phyloP scores from a whole-genome alignment of 1,140 invertebrate species.

The Drosophila busckii region DNA sequence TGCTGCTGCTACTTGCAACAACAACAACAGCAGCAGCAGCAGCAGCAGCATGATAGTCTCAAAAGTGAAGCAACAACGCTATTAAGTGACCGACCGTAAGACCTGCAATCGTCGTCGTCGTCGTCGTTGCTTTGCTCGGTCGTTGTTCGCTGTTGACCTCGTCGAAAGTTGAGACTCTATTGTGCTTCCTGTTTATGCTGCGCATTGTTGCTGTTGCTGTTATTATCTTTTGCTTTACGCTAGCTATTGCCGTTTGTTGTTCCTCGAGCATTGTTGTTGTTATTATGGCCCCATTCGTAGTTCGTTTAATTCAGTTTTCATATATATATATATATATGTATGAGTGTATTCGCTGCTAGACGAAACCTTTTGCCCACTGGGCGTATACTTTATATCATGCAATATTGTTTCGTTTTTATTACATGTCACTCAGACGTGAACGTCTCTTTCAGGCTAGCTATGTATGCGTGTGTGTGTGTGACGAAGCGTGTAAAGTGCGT shows the following conservation, averaged over 20 bases:
- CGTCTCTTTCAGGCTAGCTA: constrained; percentile 28
- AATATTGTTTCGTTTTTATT: constrained; percentile 76
- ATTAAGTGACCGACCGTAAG: constrained; percentile 74
- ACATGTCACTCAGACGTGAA: constrained; percentile 72
- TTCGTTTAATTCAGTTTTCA: constrained; percentile 77
- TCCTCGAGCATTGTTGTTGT: constrained; percentile 46
- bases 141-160: constrained; percentile 58
- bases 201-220: constrained; percentile 50
- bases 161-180: constrained; percentile 73
- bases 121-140: constrained; percentile 30
- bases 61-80: constrained; percentile 43
- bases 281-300: constrained; percentile 71
- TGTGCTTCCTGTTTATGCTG: constrained; percentile 72
- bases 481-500: constrained; percentile 70
- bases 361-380: constrained; percentile 61
- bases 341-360: constrained; percentile 11
- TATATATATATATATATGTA: constrained; percentile 47
- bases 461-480: constrained; percentile 10
- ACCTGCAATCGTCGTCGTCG: constrained; percentile 57
- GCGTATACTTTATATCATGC: constrained; percentile 77
- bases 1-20: constrained; percentile 48
- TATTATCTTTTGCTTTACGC: constrained; percentile 69
- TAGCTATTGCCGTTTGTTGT: constrained; percentile 65
- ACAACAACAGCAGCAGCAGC: constrained; percentile 14
- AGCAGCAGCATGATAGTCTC: constrained; percentile 23